Percentiles rank a stretch among this genome's conserved stretches.
These are phyloP conservation scores for Campoletis sonorensis DNA, from an alignment of 1,140 invertebrate species.

Conservation along the genomic window DNA sequence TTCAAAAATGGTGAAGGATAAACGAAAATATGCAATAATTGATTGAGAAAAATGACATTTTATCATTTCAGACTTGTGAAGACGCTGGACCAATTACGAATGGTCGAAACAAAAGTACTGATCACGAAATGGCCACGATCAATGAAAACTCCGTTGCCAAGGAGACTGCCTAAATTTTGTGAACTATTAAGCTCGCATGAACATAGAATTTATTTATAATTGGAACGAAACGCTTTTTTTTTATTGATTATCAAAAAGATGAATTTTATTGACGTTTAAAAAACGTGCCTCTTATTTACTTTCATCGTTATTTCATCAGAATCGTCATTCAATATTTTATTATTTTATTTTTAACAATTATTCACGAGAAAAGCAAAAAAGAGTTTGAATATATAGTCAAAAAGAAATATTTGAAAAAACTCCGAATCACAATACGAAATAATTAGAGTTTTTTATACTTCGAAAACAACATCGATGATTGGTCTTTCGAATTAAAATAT, in stretches of 20 bases:
- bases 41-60: background rate
- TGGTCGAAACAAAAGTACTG: slow-evolving; percentile 66
- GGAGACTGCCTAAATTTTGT: slow-evolving; percentile 63
- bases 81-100: slow-evolving; percentile 67
- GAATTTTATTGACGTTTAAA: background rate
- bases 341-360: no score
- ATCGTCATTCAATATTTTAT: no score
- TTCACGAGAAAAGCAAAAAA: no score
- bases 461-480: slow-evolving; percentile 32
- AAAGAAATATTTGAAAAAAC: no score
- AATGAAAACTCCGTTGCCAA: slow-evolving; percentile 64
- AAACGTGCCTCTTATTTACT: no score
- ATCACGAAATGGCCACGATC: slow-evolving; percentile 72
- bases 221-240: background rate
- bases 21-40: slow-evolving; percentile 10
- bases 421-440: no score
- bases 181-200: slow-evolving; percentile 60
- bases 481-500: slow-evolving; percentile 26
- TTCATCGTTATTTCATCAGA: no score
- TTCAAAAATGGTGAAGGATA: background rate
- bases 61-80: slow-evolving; percentile 71
- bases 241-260: background rate
- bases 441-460: background rate
- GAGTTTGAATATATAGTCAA: no score
- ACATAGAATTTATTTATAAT: slow-evolving; percentile 61